Percentiles rank a stretch among this genome's conserved stretches.
Evolutionary conservation across 2,113 vertebrate species (phyloP).

Genomic region (Hypomesus transpacificus): DNA sequence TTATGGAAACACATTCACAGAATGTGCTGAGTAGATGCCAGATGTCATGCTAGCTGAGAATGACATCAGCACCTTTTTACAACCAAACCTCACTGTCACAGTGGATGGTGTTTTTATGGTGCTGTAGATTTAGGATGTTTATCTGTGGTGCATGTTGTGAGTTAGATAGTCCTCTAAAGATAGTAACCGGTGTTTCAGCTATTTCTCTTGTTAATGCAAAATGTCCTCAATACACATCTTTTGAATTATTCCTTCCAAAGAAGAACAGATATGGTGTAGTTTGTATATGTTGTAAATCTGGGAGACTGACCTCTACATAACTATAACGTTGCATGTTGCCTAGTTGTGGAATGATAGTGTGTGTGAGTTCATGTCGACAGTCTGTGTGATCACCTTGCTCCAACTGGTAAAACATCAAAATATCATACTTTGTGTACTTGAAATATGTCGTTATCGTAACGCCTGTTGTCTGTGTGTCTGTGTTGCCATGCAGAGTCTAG

Average conservation of each 20-base stretch:
- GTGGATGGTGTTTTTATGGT: no score
- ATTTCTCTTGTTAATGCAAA: background rate
- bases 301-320: background rate
- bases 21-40: no score
- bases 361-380: background rate
- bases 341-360: background rate
- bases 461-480: background rate
- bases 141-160: background rate
- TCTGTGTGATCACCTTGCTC: no score
- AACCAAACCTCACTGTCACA: background rate
- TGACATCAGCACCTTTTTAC: no score
- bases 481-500: conserved; percentile 80
- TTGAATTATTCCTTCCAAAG: background rate
- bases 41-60: no score
- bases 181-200: background rate
- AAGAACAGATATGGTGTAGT: background rate
- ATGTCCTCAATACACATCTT: background rate
- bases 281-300: background rate
- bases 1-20: background rate
- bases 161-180: background rate
- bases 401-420: no score
- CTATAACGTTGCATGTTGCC: background rate
- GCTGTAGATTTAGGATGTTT: background rate
- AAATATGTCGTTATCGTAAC: background rate
- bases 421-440: background rate